phyloP scores from a whole-genome alignment of 64 coral and sea anemone species.

The Porites australiensis region DNA sequence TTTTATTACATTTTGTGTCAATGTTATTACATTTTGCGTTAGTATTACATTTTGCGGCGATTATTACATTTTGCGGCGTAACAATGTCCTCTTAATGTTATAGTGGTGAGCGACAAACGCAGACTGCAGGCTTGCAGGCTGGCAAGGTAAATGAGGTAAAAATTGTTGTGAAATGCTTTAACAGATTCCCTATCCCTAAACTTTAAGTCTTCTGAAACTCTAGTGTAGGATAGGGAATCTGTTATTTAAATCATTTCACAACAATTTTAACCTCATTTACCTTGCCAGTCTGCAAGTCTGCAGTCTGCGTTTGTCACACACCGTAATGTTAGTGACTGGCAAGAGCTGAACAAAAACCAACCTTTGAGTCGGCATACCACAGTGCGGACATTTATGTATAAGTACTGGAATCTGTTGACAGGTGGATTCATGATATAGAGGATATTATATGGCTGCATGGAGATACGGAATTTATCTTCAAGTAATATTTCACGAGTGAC shows the following conservation, averaged over 20 bases:
- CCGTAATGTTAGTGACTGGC: background rate
- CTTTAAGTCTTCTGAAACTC: conserved; percentile 1
- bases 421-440: conserved; percentile 16
- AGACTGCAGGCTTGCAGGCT: background rate
- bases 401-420: conserved; percentile 33
- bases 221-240: conserved; percentile 3
- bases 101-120: background rate
- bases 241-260: conserved; percentile 10
- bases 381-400: conserved; percentile 31
- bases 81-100: conserved; percentile 18
- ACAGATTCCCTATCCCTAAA: conserved; percentile 4
- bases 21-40: no score
- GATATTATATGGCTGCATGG: no score
- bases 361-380: conserved; percentile 14
- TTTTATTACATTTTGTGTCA: no score
- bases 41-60: no score
- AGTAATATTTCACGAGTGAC: conserved; percentile 3
- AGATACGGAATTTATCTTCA: no score
- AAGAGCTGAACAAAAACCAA: background rate
- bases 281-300: no score
- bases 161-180: no score
- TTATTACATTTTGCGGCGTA: no score
- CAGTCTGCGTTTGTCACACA: background rate
- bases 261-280: background rate
- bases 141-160: background rate